Percentiles rank a stretch among this genome's conserved stretches.
These are phyloP conservation scores for Luehdorfia chinensis DNA, from an alignment of 1,140 invertebrate species.

Conservation along the genomic window DNA sequence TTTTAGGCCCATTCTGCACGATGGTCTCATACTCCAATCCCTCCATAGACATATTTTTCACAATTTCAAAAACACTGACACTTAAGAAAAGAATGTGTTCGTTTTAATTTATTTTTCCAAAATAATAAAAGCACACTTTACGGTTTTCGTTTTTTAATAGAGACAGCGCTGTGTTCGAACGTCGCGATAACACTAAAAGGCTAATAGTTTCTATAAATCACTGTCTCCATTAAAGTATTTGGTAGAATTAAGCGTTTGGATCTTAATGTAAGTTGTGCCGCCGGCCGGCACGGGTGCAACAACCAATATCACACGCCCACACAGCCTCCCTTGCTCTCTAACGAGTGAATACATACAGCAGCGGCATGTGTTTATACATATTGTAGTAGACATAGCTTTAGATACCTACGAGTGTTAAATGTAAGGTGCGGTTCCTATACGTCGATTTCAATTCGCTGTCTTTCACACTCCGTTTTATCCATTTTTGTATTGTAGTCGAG, in stretches of 20 bases:
- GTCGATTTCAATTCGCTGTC: conserved; percentile 28
- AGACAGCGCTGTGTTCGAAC: conserved; percentile 13
- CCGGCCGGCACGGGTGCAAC: conserved; percentile 48
- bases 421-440: conserved; percentile 38
- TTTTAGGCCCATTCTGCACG: conserved; percentile 77
- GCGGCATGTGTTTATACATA: conserved; percentile 37
- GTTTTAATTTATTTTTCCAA: conserved; percentile 21
- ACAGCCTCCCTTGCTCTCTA: conserved; percentile 61
- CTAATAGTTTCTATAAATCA: conserved; percentile 44
- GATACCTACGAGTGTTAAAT: conserved; percentile 25
- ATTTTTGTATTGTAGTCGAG: no score
- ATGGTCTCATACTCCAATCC: conserved; percentile 77
- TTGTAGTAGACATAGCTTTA: conserved; percentile 35
- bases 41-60: conserved; percentile 72
- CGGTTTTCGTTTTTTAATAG: not conserved
- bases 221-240: conserved; percentile 50
- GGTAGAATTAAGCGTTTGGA: conserved; percentile 41
- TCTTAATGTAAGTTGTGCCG: conserved; percentile 42
- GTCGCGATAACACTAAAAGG: conserved; percentile 30
- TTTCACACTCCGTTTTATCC: conserved; percentile 22
- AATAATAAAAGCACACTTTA: conserved; percentile 19
- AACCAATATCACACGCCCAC: conserved; percentile 59
- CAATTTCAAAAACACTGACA: conserved; percentile 38
- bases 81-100: conserved; percentile 3
- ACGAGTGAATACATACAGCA: conserved; percentile 42